These are phyloP conservation scores for Lamprotornis superbus DNA, from an alignment of 2,113 vertebrate species.

Conservation along the genomic window DNA sequence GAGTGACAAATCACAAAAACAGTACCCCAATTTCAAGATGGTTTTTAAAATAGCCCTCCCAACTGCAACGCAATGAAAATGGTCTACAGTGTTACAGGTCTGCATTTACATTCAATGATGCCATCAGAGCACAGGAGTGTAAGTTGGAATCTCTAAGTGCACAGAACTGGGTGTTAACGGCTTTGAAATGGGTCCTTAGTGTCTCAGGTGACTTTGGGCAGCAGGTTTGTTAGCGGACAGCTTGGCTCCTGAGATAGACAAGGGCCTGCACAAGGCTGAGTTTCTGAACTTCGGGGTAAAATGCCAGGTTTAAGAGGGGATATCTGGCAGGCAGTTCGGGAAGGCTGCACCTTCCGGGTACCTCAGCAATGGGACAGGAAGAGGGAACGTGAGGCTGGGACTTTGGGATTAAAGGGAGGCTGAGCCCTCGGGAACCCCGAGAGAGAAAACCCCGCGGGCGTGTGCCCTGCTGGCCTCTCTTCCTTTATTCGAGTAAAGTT, in stretches of 20 bases:
- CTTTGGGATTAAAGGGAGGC: neutral
- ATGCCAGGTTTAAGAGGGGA: neutral
- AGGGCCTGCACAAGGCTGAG: too few relatives aligned
- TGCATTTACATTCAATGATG: too few relatives aligned
- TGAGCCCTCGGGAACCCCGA: neutral
- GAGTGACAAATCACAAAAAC: too few relatives aligned
- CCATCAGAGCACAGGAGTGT: too few relatives aligned
- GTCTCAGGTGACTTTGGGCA: too few relatives aligned
- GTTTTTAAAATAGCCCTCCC: too few relatives aligned
- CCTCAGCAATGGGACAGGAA: too few relatives aligned
- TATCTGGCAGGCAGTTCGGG: rapidly evolving
- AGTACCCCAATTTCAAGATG: too few relatives aligned
- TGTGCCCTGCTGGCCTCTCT: neutral
- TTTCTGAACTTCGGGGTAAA: neutral
- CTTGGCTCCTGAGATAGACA: neutral
- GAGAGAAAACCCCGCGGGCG: neutral
- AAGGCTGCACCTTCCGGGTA: neutral
- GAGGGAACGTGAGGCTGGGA: neutral
- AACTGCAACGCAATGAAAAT: too few relatives aligned
- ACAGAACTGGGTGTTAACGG: too few relatives aligned
- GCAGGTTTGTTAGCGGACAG: neutral
- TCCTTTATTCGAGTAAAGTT: neutral
- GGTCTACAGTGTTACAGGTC: too few relatives aligned
- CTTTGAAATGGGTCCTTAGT: neutral
- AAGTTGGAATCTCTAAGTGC: too few relatives aligned